These are phyloP conservation scores for Psettodes erumei DNA, from an alignment of 2,113 vertebrate species.

Conservation along the genomic window DNA sequence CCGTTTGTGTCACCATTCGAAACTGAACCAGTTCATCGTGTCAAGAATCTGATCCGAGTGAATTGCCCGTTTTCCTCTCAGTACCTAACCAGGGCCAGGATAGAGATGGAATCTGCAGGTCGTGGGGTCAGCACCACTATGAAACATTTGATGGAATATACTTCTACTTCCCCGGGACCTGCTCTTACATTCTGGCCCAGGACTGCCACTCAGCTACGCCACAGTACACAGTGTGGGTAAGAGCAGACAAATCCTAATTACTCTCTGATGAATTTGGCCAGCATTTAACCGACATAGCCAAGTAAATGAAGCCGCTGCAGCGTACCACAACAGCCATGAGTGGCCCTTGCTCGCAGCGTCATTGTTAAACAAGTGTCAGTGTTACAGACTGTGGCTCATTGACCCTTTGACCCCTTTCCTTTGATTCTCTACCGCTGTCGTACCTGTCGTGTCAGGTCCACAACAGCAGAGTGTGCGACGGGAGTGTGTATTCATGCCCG, in stretches of 20 bases:
- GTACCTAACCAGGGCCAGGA: slow-evolving; percentile 94
- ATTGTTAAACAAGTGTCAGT: slow-evolving; percentile 20
- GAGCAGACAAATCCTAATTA: slow-evolving; percentile 47
- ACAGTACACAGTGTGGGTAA: slow-evolving; percentile 96
- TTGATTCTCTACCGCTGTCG: slow-evolving; percentile 11
- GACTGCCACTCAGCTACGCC: slow-evolving; percentile 91
- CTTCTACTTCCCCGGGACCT: slow-evolving; percentile 96
- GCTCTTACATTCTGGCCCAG: slow-evolving; percentile 97
- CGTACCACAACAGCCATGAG: background rate
- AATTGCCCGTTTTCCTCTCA: slow-evolving; percentile 68
- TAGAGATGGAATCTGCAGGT: slow-evolving; percentile 95
- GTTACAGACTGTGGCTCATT: slow-evolving; percentile 2
- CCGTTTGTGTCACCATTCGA: slow-evolving; percentile 8
- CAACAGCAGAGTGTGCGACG: slow-evolving; percentile 90
- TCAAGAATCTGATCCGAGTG: slow-evolving; percentile 14
- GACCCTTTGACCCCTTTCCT: background rate
- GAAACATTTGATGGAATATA: slow-evolving; percentile 99
- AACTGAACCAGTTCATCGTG: slow-evolving; percentile 30
- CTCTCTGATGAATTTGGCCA: background rate
- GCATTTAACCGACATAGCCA: too few species aligned
- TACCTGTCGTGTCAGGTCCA: slow-evolving; percentile 85
- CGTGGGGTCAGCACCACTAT: slow-evolving; percentile 96
- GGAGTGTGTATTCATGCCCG: slow-evolving; percentile 90
- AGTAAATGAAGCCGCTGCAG: background rate
- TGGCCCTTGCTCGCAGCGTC: background rate